phyloP scores from a whole-genome alignment of 2,888 invertebrate genomes.

The Seira ritae region DNA sequence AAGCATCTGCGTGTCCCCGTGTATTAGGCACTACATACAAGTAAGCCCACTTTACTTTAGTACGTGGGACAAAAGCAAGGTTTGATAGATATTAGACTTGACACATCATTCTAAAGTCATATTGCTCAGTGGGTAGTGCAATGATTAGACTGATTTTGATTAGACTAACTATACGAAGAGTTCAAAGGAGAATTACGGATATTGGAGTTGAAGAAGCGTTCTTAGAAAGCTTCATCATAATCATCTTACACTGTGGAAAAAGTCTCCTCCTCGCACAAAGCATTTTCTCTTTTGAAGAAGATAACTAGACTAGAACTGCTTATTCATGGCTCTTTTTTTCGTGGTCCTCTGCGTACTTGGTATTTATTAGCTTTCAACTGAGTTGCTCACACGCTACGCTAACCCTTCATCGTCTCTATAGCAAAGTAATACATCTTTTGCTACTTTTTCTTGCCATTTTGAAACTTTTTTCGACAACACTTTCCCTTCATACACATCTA shows the following conservation, averaged over 20 bases:
- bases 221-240: not conserved
- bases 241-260: not conserved
- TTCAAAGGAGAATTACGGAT: conserved; percentile 50
- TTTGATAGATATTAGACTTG: not conserved
- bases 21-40: too few species aligned
- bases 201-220: conserved; percentile 43
- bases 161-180: conserved; percentile 23
- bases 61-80: not conserved
- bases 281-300: not conserved
- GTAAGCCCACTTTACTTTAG: too few species aligned
- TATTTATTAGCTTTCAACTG: not conserved
- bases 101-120: not conserved
- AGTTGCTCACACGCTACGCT: too few species aligned
- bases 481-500: not conserved
- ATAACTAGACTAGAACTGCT: not conserved
- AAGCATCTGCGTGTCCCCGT: too few species aligned
- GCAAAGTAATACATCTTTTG: not conserved
- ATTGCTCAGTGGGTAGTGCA: conserved; percentile 7
- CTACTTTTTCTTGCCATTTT: not conserved
- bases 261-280: not conserved
- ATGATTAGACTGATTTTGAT: conserved; percentile 7
- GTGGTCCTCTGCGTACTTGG: not conserved
- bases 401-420: not conserved
- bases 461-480: not conserved
- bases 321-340: conserved; percentile 24